These are phyloP conservation scores for Aythya baeri DNA, from an alignment of 2,113 vertebrate genomes.

Conservation along the genomic window DNA sequence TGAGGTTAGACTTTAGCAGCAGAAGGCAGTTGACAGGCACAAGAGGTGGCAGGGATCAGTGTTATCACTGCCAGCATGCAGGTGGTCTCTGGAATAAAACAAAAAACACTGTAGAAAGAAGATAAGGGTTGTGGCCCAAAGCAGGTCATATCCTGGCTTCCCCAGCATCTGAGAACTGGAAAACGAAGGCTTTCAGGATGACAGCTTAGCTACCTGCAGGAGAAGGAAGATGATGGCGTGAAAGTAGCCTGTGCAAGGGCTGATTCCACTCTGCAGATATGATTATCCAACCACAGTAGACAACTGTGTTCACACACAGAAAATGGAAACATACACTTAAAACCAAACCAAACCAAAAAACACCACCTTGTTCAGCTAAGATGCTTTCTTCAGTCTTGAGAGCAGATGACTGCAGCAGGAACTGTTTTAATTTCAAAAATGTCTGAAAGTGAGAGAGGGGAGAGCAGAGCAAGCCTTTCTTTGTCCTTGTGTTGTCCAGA, in stretches of 20 bases:
- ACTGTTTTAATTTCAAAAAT: neutral
- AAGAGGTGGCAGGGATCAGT: neutral
- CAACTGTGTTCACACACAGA: neutral
- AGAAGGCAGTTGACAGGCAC: neutral
- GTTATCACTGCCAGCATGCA: neutral
- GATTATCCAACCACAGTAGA: neutral
- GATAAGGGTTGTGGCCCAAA: accelerated
- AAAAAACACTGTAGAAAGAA: neutral
- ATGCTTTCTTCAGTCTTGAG: neutral
- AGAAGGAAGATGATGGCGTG: neutral
- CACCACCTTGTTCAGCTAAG: neutral
- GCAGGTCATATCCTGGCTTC: neutral
- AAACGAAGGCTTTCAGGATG: neutral
- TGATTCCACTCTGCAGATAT: neutral
- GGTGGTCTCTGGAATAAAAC: neutral
- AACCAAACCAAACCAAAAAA: neutral
- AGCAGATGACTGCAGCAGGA: neutral
- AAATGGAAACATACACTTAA: neutral
- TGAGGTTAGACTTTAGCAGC: neutral
- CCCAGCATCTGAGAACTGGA: neutral
- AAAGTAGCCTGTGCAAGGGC: neutral
- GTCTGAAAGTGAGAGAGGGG: neutral
- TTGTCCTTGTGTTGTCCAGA: neutral
- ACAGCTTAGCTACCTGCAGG: neutral
- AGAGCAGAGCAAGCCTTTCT: neutral